Evolutionary conservation across 2,113 vertebrate species (phyloP).

Genomic region (Oryctolagus cuniculus): DNA sequence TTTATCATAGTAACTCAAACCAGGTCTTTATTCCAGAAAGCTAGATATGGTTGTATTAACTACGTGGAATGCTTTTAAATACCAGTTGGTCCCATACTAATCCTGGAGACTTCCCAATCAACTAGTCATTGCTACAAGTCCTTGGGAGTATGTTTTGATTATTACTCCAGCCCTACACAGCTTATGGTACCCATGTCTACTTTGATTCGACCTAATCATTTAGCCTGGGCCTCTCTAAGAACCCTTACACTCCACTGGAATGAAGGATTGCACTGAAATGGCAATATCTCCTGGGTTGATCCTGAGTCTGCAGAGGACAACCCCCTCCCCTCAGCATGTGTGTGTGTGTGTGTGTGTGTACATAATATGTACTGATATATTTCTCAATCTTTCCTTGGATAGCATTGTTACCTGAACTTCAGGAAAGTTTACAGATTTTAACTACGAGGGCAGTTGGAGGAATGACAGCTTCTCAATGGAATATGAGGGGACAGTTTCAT

Average conservation of each 20-base stretch:
- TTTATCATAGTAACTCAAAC: neutral
- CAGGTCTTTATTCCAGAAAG: neutral
- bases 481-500: neutral
- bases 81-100: neutral
- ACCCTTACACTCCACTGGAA: neutral
- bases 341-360: neutral
- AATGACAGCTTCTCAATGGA: neutral
- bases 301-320: neutral
- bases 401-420: neutral
- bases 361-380: neutral
- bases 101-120: neutral
- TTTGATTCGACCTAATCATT: neutral
- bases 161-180: neutral
- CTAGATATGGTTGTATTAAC: neutral
- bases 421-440: neutral
- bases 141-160: neutral
- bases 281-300: neutral
- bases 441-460: neutral
- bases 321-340: neutral
- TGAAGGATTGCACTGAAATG: neutral
- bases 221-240: neutral
- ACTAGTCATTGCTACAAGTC: neutral
- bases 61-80: neutral
- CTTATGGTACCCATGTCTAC: neutral
- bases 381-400: neutral